Conservation (phyloP, 2,113 vertebrate species). For the Todiramphus saurophagus region DNA sequence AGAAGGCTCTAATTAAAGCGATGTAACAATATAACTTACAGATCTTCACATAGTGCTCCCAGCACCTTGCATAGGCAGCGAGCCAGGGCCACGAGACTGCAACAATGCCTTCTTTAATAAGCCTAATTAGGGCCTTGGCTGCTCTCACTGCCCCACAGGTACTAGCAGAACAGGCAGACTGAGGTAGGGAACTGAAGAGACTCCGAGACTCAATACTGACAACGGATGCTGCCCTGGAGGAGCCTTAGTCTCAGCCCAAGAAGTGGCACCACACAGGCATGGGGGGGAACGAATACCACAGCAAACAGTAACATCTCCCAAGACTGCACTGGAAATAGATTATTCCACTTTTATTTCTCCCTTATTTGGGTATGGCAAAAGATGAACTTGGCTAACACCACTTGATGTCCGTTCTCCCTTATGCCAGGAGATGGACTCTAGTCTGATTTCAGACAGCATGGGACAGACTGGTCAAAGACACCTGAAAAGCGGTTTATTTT, state of each 20-base stretch:
- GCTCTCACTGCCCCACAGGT: neutral
- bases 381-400: neutral
- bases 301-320: neutral
- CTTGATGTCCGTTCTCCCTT: rapidly evolving
- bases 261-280: neutral
- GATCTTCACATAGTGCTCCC: neutral
- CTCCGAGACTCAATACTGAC: neutral
- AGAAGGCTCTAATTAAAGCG: neutral
- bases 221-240: neutral
- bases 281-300: rapidly evolving
- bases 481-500: rapidly evolving
- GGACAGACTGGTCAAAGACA: neutral
- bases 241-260: neutral
- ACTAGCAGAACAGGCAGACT: neutral
- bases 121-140: neutral
- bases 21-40: neutral
- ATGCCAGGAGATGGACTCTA: rapidly evolving
- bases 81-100: neutral
- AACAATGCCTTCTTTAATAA: neutral
- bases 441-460: neutral
- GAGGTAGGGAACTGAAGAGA: neutral
- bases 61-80: neutral
- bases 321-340: neutral
- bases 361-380: too few species aligned
- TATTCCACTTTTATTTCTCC: neutral